These are phyloP conservation scores for Drosophila aldrichi DNA, from an alignment of 2,888 invertebrate species.

Conservation along the genomic window DNA sequence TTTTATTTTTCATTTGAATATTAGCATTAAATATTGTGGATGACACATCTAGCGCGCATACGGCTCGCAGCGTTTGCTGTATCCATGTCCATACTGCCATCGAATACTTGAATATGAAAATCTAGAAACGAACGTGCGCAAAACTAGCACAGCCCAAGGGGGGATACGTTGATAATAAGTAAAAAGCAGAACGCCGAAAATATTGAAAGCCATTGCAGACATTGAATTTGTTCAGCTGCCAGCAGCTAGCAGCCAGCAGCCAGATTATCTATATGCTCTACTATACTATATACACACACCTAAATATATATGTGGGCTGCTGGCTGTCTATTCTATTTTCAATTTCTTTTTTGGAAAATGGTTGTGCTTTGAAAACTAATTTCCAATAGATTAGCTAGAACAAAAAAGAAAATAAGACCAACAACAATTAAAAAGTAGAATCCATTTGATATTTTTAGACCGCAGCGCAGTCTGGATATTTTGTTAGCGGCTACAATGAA, in stretches of 20 bases:
- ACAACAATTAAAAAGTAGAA: slow-evolving; percentile 35
- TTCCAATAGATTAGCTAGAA: slow-evolving; percentile 78
- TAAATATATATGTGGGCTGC: slow-evolving; percentile 15
- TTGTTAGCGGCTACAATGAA: slow-evolving; percentile 61
- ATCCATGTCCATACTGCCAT: slow-evolving; percentile 47
- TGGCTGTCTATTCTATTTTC: slow-evolving; percentile 66
- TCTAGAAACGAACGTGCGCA: slow-evolving; percentile 57
- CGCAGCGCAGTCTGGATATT: slow-evolving; percentile 44
- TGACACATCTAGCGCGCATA: slow-evolving; percentile 76
- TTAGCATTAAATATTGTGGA: slow-evolving; percentile 80
- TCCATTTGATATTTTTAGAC: slow-evolving; percentile 63
- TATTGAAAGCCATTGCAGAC: slow-evolving; percentile 66
- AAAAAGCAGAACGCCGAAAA: slow-evolving; percentile 35
- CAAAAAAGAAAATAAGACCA: slow-evolving; percentile 25
- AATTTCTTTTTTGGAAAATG: slow-evolving; percentile 70
- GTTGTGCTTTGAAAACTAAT: slow-evolving; percentile 64
- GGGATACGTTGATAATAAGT: slow-evolving; percentile 37
- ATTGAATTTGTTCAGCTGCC: slow-evolving; percentile 62
- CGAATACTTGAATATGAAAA: slow-evolving; percentile 26
- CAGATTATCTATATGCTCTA: slow-evolving; percentile 34
- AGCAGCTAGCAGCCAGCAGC: slow-evolving; percentile 17
- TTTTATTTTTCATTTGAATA: slow-evolving; percentile 73
- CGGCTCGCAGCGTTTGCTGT: slow-evolving; percentile 22
- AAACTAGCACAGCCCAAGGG: slow-evolving; percentile 52
- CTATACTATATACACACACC: slow-evolving; percentile 11